phyloP scores from a whole-genome alignment of 2,888 invertebrate genomes.

The Sthenelais limicola region DNA sequence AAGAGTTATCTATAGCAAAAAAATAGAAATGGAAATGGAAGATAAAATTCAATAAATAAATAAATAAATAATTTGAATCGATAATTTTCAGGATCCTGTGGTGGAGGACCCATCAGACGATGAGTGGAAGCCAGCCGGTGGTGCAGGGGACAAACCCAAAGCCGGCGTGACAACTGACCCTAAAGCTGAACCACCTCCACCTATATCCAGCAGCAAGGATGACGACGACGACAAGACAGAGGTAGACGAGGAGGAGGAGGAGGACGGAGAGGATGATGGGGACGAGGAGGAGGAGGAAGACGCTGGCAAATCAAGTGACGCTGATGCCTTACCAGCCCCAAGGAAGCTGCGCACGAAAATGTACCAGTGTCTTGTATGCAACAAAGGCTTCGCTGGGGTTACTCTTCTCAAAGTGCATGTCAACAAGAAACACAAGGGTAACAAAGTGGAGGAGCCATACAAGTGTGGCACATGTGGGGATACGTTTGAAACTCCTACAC shows the following conservation, averaged over 20 bases:
- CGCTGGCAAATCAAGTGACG: neutral
- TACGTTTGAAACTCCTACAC: constrained; percentile 4
- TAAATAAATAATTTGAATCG: too few species aligned
- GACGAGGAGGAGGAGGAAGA: constrained; percentile 8
- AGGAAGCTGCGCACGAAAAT: neutral
- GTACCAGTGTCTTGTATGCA: constrained; percentile 18
- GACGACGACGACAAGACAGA: neutral
- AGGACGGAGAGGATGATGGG: neutral
- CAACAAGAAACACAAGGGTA: neutral
- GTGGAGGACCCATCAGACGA: constrained; percentile 16
- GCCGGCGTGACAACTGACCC: too few species aligned
- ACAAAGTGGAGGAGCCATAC: constrained; percentile 2
- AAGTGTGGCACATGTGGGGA: constrained; percentile 10
- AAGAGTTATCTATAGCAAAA: too few species aligned
- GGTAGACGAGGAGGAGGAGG: neutral
- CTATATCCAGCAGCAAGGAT: too few species aligned
- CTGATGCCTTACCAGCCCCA: neutral
- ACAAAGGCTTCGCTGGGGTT: constrained; percentile 4
- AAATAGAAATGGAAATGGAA: too few species aligned
- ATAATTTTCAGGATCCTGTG: too few species aligned
- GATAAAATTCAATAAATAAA: too few species aligned
- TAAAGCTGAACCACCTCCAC: too few species aligned
- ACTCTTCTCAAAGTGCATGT: constrained; percentile 2
- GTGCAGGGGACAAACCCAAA: too few species aligned
- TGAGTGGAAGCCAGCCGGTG: constrained; percentile 33